These are phyloP conservation scores for Dysdera silvatica DNA, from an alignment of 1,140 invertebrate genomes.

Conservation along the genomic window DNA sequence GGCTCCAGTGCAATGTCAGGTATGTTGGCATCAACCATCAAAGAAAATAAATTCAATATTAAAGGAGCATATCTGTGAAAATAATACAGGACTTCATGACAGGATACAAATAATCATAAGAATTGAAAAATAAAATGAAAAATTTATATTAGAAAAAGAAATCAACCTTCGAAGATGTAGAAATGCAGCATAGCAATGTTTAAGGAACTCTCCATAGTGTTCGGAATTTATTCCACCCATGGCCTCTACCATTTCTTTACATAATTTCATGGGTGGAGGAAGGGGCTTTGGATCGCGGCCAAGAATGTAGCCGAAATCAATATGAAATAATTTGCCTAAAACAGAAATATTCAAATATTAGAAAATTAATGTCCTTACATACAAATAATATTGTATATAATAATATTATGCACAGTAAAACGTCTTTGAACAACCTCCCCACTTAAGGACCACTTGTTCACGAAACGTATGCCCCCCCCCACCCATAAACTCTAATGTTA, in stretches of 20 bases:
- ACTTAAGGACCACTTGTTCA: too few relatives aligned
- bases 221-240: constrained; percentile 93
- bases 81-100: constrained; percentile 16
- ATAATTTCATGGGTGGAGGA: constrained; percentile 93
- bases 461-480: too few relatives aligned
- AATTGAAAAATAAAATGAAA: too few relatives aligned
- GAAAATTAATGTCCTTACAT: too few relatives aligned
- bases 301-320: constrained; percentile 98
- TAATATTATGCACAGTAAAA: too few relatives aligned
- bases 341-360: constrained; percentile 2
- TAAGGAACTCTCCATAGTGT: constrained; percentile 88
- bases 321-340: constrained; percentile 85
- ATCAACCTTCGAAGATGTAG: constrained; percentile 73
- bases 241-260: constrained; percentile 97
- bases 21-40: constrained; percentile 98
- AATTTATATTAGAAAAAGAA: constrained; percentile 3
- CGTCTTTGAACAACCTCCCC: too few relatives aligned
- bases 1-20: constrained; percentile 97
- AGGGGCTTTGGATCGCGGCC: constrained; percentile 96
- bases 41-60: constrained; percentile 91
- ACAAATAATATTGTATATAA: too few relatives aligned
- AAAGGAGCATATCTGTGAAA: constrained; percentile 80
- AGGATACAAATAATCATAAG: too few relatives aligned
- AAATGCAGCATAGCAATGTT: constrained; percentile 94
- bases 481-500: too few relatives aligned